Base-by-base conservation (phyloP, 2,888 invertebrate species). In the Agonum fuliginosum region DNA sequence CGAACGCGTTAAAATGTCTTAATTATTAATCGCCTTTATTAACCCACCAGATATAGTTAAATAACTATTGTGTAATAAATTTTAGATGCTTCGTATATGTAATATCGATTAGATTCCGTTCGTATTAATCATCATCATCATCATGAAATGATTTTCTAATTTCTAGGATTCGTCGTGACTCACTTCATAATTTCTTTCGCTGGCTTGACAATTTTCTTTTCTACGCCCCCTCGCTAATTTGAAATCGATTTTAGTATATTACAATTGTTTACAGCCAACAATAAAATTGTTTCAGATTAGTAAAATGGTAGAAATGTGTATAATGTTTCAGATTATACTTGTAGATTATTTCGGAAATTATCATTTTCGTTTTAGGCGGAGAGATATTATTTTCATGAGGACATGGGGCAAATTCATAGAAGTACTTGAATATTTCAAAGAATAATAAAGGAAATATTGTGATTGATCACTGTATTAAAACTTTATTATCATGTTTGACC, bases 121-220 rank as follows among this genome's bases (percentile, higher is more conserved):
- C n/a, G 19, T 41, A 67, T 67, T 67, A 67, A 67, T 67, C 67
- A 67, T 67, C 67, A 34, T 65, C 37, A 67, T 54, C 17, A 43
- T 43, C n/a, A 14, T 43, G 22, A 10, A 22, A 24, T 41, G 5
- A 67, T 58, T 58, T 62, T 62, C 20, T n/a, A 22, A 54, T 54
- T n/a, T 54, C 46, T 46, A 17, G 46, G 46, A 27, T 67, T 67
- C 34, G 5, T 30, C n/a, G 41, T 67, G 67, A 67, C n/a, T 67
- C 67, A 67, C 24, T 37, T 20, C 20, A 41, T 37, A 24, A 54
- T 1, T 48, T 54, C 27, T 54, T 20, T n/a, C n/a, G 20, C 8
- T 54, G 0, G 20, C 48, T 48, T 48, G 12, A 10, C 20, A 27
- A 19, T 34, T 20, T 41, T 41, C 41, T 20, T 41, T n/a, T n/a